phyloP scores from a whole-genome alignment of 2,797 vertebrate species.

The Sebastes vulpes region DNA sequence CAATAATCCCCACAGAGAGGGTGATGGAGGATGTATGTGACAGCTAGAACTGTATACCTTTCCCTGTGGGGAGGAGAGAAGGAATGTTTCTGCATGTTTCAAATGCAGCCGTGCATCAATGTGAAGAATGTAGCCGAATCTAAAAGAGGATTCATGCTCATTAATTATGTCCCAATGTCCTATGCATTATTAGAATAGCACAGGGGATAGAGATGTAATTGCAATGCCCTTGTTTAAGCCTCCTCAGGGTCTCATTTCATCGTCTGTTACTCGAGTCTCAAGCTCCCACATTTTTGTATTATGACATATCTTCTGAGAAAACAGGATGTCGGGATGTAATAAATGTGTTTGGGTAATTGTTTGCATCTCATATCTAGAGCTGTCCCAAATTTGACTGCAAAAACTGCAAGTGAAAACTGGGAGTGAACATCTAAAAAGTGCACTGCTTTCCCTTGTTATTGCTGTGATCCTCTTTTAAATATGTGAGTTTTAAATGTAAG shows the following conservation, averaged over 20 bases:
- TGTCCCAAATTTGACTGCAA: not conserved
- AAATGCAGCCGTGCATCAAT: slow-evolving; percentile 32
- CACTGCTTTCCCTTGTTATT: not conserved
- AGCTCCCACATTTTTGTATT: not conserved
- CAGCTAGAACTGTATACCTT: slow-evolving; percentile 34
- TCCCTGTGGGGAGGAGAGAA: slow-evolving; percentile 3
- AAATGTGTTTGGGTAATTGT: not conserved
- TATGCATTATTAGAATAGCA: not conserved
- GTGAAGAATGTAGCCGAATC: slow-evolving; percentile 46
- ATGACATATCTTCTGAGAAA: not conserved
- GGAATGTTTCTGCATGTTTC: slow-evolving; percentile 54
- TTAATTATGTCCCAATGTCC: slow-evolving; percentile 36
- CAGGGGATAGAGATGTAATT: not conserved
- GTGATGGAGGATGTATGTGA: slow-evolving; percentile 66
- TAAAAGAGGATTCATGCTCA: slow-evolving; percentile 31
- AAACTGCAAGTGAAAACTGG: not conserved
- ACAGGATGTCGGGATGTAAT: too few species aligned
- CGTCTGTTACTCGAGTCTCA: not conserved
- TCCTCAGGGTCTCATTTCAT: not conserved
- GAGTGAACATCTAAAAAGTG: not conserved
- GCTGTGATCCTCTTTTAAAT: not conserved
- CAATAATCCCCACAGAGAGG: slow-evolving; percentile 63
- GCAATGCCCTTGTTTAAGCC: not conserved
- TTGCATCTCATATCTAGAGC: not conserved
- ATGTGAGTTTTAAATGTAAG: not conserved